These are phyloP conservation scores for Sebastiscus albofasciatus DNA, from an alignment of 2,797 vertebrate species.

Conservation along the genomic window DNA sequence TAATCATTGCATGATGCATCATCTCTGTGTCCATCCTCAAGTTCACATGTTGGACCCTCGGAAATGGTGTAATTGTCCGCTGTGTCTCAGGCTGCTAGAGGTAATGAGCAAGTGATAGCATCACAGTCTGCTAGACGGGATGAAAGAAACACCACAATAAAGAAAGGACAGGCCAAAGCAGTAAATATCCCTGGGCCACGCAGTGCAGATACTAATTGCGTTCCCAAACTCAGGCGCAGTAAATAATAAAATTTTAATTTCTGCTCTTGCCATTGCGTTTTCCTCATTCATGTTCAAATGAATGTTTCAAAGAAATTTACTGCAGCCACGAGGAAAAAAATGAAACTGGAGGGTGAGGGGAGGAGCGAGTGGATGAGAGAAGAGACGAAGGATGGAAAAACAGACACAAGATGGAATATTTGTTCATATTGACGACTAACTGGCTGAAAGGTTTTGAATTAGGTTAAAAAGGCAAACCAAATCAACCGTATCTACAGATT, in stretches of 20 bases:
- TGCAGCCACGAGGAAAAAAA: constrained; percentile 70
- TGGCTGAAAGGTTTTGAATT: constrained; percentile 19
- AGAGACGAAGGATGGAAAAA: neutral
- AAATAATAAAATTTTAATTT: constrained; percentile 99
- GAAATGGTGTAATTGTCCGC: constrained; percentile 88
- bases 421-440: constrained; percentile 19
- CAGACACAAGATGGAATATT: constrained; percentile 16
- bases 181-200: constrained; percentile 88
- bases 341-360: constrained; percentile 46
- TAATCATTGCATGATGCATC: constrained; percentile 71
- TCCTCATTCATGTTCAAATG: constrained; percentile 84
- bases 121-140: constrained; percentile 78
- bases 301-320: constrained; percentile 91
- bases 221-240: constrained; percentile 86
- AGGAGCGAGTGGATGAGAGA: neutral
- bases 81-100: constrained; percentile 87
- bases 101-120: constrained; percentile 86
- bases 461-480: neutral
- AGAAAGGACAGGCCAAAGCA: constrained; percentile 70
- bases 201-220: constrained; percentile 94
- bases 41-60: constrained; percentile 89
- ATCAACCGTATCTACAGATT: neutral
- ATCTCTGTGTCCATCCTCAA: constrained; percentile 85
- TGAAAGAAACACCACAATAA: constrained; percentile 87
- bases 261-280: constrained; percentile 83